phyloP scores from a whole-genome alignment of 2,797 vertebrate species.

The Odontamblyopus lacepedii region DNA sequence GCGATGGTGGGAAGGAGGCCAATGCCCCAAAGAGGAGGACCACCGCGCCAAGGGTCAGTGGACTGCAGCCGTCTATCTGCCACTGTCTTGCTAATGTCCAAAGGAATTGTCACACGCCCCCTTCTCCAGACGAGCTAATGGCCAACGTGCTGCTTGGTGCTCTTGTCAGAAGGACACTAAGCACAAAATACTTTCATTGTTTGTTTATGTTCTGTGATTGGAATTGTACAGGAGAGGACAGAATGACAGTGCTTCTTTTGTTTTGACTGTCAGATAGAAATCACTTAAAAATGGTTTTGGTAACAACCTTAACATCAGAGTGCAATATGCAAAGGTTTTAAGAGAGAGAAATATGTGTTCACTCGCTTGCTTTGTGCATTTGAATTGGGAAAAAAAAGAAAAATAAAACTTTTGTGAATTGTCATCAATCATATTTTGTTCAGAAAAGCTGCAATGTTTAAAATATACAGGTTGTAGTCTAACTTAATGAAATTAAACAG shows the following conservation, averaged over 20 bases:
- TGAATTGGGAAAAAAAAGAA: constrained; percentile 23
- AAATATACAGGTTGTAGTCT: background rate
- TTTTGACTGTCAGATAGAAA: constrained; percentile 22
- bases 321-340: constrained; percentile 19
- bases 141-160: constrained; percentile 60
- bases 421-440: background rate
- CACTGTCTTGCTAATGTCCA: constrained; percentile 56
- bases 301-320: constrained; percentile 23
- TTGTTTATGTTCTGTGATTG: constrained; percentile 57
- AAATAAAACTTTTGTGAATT: constrained; percentile 17
- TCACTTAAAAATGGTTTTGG: constrained; percentile 27
- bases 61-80: constrained; percentile 42
- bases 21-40: constrained; percentile 91
- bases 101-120: constrained; percentile 50
- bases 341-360: constrained; percentile 19
- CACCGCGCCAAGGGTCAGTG: constrained; percentile 90
- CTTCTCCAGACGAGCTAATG: constrained; percentile 58
- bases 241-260: constrained; percentile 24
- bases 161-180: constrained; percentile 58
- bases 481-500: too few species aligned
- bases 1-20: constrained; percentile 92
- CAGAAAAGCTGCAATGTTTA: background rate
- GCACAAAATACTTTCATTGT: constrained; percentile 50
- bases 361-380: constrained; percentile 27
- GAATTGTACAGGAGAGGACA: constrained; percentile 43